These are phyloP conservation scores for Yoshiicerus persimilis DNA, from an alignment of 1,140 invertebrate genomes.

Conservation along the genomic window DNA sequence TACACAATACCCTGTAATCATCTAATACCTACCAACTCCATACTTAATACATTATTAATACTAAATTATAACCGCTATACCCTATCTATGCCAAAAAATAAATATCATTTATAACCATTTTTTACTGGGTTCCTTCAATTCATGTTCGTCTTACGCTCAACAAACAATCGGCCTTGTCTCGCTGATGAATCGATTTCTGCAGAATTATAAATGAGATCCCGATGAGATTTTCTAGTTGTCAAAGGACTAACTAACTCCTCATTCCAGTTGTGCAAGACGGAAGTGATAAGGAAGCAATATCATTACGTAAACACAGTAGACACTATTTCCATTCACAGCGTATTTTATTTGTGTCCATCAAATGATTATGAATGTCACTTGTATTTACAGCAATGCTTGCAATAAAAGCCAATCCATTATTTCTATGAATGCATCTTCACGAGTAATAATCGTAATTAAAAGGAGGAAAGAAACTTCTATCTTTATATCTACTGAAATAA, in stretches of 20 bases:
- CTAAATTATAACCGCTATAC: no score
- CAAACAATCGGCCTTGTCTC: neutral
- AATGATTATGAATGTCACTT: neutral
- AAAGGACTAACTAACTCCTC: neutral
- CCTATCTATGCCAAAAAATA: no score
- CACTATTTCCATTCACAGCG: neutral
- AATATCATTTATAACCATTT: no score
- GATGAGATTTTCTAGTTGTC: neutral
- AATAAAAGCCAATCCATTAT: neutral
- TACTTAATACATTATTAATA: no score
- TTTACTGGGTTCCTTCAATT: neutral
- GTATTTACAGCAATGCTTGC: neutral
- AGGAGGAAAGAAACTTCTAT: no score
- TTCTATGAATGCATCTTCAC: no score
- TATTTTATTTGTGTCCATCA: neutral
- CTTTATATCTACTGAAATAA: no score
- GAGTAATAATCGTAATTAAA: no score
- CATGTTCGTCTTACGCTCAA: neutral
- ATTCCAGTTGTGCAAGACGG: neutral
- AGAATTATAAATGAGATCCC: neutral
- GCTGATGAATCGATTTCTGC: neutral
- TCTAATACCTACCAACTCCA: no score
- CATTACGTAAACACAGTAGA: neutral
- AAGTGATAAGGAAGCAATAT: neutral
- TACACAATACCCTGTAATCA: no score